Conservation (phyloP, 2,113 vertebrate species). For the Cryptomyrus ogoouensis region DNA sequence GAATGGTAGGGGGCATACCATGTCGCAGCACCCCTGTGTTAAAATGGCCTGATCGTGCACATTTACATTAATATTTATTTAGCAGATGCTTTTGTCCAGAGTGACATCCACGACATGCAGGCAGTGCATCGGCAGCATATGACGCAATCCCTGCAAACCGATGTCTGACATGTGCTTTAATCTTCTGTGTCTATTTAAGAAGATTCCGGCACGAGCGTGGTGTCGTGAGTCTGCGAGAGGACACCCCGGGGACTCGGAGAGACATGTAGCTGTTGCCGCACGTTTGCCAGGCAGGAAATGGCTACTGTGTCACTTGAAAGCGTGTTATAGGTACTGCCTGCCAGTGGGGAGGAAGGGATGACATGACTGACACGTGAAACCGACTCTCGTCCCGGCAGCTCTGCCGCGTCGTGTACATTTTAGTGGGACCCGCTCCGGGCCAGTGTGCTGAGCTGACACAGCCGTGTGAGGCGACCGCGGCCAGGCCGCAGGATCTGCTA, state of each 20-base stretch:
- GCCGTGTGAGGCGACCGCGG: neutral
- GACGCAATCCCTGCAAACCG: neutral
- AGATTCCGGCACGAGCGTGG: neutral
- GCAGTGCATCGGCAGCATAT: neutral
- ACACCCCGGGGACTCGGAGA: neutral
- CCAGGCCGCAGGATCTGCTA: neutral
- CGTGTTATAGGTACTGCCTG: neutral
- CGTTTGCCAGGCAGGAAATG: constrained; percentile 9
- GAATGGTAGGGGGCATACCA: neutral
- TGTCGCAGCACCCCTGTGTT: neutral
- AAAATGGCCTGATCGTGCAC: neutral
- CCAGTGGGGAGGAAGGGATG: neutral
- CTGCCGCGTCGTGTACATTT: neutral
- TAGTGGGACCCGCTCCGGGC: neutral
- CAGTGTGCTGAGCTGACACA: neutral
- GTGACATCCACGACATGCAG: neutral
- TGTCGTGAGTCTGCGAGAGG: neutral
- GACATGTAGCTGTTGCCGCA: neutral
- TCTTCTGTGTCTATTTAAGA: neutral
- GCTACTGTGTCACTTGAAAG: constrained; percentile 6
- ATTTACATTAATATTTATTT: neutral
- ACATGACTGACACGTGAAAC: constrained; percentile 3
- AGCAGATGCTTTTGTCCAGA: neutral
- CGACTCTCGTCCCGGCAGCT: neutral
- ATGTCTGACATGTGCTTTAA: neutral